Evolutionary conservation across 2,888 invertebrate species (phyloP).

Genomic region (Ennomos quercinarius): DNA sequence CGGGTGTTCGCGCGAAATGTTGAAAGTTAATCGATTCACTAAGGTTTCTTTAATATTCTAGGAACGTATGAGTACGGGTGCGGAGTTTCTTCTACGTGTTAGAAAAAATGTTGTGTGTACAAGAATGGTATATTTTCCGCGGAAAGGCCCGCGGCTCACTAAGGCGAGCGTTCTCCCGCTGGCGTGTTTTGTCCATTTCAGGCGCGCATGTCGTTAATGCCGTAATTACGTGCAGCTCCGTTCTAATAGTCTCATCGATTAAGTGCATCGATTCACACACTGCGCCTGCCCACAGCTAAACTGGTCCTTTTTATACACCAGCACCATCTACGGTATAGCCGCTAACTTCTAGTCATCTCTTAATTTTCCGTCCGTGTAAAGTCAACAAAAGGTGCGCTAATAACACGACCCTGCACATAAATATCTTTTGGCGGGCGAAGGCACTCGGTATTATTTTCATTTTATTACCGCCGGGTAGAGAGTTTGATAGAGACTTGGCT

Average conservation of each 20-base stretch:
- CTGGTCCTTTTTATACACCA: constrained; percentile 1
- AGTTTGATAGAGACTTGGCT: constrained; percentile 80
- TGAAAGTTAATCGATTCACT: constrained; percentile 53
- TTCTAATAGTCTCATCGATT: constrained; percentile 62
- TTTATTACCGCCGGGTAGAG: constrained; percentile 72
- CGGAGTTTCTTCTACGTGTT: constrained; percentile 40
- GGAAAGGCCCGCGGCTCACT: constrained; percentile 51
- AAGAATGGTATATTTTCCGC: constrained; percentile 57
- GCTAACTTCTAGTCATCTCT: constrained; percentile 24
- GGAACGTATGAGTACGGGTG: constrained; percentile 47
- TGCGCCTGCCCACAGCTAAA: not conserved
- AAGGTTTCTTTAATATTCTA: constrained; percentile 55
- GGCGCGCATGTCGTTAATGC: constrained; percentile 62
- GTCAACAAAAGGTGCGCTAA: constrained; percentile 66
- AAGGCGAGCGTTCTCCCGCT: constrained; percentile 50
- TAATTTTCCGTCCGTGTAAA: constrained; percentile 27
- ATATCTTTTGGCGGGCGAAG: constrained; percentile 61
- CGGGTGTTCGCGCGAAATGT: constrained; percentile 47
- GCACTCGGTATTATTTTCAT: constrained; percentile 73
- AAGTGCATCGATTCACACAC: constrained; percentile 48
- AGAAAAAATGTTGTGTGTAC: constrained; percentile 51
- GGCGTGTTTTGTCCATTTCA: constrained; percentile 70
- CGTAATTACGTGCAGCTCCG: constrained; percentile 59
- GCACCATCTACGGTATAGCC: not conserved
- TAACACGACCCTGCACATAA: constrained; percentile 68